phyloP scores from a whole-genome alignment of 2,888 invertebrate species.

The Pinctada fucata region DNA sequence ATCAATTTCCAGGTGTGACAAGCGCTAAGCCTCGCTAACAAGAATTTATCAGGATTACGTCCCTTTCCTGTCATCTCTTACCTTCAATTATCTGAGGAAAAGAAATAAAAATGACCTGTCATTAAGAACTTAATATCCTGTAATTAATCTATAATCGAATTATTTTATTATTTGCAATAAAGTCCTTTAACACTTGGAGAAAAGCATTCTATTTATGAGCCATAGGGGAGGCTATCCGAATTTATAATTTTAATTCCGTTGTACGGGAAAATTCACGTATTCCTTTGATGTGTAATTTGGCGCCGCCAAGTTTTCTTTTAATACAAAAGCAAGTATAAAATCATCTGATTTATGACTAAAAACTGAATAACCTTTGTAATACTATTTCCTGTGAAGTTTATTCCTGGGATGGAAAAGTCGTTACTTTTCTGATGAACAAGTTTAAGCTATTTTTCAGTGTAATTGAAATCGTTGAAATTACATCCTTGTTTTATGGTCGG shows the following conservation, averaged over 20 bases:
- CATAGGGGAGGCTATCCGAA: neutral
- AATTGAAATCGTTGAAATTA: constrained; percentile 3
- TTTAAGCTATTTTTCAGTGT: neutral
- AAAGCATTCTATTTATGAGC: neutral
- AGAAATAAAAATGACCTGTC: constrained; percentile 3
- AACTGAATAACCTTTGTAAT: constrained; percentile 1
- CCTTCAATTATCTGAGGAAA: neutral
- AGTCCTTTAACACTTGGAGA: neutral
- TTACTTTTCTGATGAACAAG: neutral
- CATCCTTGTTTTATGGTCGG: neutral
- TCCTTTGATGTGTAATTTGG: neutral
- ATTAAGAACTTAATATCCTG: neutral
- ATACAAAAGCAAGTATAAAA: neutral
- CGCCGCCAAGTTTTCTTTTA: constrained; percentile 1
- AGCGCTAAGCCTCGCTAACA: too few relatives aligned
- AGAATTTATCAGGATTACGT: too few relatives aligned
- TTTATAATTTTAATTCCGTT: neutral
- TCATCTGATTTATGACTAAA: neutral
- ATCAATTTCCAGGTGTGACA: too few relatives aligned
- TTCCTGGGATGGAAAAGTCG: neutral
- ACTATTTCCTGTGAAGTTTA: constrained; percentile 2
- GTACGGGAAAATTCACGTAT: neutral
- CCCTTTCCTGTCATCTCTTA: neutral
- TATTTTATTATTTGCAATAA: constrained; percentile 1
- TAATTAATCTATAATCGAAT: constrained; percentile 1